Conservation (phyloP, 1,140 invertebrate species). For the Panagrolaimus sp. region DNA sequence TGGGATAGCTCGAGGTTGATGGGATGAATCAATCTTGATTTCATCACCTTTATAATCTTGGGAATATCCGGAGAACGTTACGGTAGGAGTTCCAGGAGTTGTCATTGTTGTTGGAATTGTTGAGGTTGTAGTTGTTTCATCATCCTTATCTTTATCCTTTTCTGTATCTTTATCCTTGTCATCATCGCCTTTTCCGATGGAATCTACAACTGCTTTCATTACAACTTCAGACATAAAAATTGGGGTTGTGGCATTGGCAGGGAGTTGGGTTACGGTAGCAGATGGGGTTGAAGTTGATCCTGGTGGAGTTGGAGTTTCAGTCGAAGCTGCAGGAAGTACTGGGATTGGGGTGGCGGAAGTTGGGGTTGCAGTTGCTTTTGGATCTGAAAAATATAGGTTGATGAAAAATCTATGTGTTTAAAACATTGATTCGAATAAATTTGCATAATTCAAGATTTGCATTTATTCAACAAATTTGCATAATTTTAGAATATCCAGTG, state of each 20-base stretch:
- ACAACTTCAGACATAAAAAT: not conserved
- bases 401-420: too few relatives aligned
- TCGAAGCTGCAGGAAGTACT: not conserved
- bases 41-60: not conserved
- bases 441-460: too few relatives aligned
- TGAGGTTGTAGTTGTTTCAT: not conserved
- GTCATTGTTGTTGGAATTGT: not conserved
- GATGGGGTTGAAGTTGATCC: not conserved
- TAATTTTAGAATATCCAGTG: too few relatives aligned
- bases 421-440: too few relatives aligned
- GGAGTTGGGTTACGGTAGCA: too few relatives aligned
- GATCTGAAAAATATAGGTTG: too few relatives aligned
- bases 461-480: too few relatives aligned
- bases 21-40: not conserved
- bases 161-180: not conserved
- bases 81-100: not conserved
- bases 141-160: slow-evolving; percentile 3
- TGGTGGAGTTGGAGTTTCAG: not conserved
- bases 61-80: not conserved
- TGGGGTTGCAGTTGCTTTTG: not conserved
- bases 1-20: not conserved
- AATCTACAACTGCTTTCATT: not conserved
- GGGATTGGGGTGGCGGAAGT: not conserved
- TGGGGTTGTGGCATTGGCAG: too few relatives aligned
- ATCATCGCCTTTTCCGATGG: not conserved